Conservation (phyloP, 2,113 vertebrate species). For the Eolophus roseicapilla region DNA sequence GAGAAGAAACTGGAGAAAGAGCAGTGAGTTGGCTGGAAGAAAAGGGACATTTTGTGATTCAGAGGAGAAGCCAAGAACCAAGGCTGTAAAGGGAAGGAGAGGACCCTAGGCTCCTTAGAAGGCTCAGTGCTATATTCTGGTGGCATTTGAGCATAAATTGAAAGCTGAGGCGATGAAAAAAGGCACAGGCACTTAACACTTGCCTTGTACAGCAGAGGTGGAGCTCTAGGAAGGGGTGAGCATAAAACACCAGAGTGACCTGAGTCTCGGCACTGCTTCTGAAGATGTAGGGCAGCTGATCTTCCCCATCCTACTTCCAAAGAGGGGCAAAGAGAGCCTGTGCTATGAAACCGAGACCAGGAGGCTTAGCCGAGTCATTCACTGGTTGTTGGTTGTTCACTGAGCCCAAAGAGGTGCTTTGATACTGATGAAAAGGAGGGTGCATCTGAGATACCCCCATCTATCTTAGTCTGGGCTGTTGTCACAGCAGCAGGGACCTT, state of each 20-base stretch:
- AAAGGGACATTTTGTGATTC: constrained; percentile 46
- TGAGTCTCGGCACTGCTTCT: neutral
- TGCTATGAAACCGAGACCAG: neutral
- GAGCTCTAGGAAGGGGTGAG: neutral
- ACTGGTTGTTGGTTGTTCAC: neutral
- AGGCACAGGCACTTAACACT: neutral
- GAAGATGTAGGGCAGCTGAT: neutral
- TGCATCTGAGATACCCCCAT: neutral
- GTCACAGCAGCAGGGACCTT: neutral
- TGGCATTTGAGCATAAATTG: neutral
- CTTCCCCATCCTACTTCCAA: neutral
- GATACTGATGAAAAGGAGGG: neutral
- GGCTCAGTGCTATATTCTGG: neutral
- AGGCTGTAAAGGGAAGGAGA: constrained; percentile 18
- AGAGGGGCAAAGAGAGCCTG: neutral
- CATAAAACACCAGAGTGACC: neutral
- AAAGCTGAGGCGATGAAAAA: neutral
- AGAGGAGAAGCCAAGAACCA: constrained; percentile 26
- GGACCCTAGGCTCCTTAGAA: neutral
- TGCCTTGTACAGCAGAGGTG: neutral
- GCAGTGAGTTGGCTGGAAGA: constrained; percentile 43
- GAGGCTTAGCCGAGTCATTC: neutral
- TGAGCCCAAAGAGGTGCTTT: neutral
- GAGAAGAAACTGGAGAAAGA: constrained; percentile 18
- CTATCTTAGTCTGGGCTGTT: neutral